Evolutionary conservation across 2,797 vertebrate genomes (phyloP).

Genomic region (Sebastes ruberrimus): DNA sequence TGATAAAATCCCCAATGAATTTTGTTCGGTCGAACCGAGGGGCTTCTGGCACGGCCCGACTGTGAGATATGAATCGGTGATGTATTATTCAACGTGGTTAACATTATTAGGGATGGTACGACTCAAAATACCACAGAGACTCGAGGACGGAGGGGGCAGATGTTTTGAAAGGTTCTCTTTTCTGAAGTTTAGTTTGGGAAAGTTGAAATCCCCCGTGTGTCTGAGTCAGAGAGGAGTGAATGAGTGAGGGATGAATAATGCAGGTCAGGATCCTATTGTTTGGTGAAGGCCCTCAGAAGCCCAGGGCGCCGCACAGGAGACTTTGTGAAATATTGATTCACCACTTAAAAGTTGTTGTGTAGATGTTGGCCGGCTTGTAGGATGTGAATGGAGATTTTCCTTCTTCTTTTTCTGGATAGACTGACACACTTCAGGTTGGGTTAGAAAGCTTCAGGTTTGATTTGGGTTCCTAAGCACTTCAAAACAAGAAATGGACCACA

Average conservation of each 20-base stretch:
- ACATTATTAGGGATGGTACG: slow-evolving; percentile 34
- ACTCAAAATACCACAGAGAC: slow-evolving; percentile 31
- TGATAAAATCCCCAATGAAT: neutral
- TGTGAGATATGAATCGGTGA: slow-evolving; percentile 16
- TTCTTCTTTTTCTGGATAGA: neutral
- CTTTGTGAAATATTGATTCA: slow-evolving; percentile 78
- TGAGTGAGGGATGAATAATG: slow-evolving; percentile 77
- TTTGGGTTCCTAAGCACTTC: neutral
- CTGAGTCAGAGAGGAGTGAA: slow-evolving; percentile 52
- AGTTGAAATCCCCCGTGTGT: slow-evolving; percentile 56
- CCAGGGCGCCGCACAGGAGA: slow-evolving; percentile 32
- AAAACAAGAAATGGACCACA: neutral
- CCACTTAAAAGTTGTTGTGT: slow-evolving; percentile 68
- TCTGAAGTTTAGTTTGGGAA: slow-evolving; percentile 59
- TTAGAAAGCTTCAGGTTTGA: neutral
- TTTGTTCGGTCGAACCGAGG: neutral
- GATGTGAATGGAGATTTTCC: slow-evolving; percentile 7
- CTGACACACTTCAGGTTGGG: neutral
- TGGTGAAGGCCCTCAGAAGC: slow-evolving; percentile 42
- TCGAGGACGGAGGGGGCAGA: slow-evolving; percentile 11
- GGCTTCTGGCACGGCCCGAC: neutral
- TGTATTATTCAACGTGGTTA: slow-evolving; percentile 64
- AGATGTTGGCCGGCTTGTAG: slow-evolving; percentile 33
- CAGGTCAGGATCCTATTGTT: slow-evolving; percentile 75
- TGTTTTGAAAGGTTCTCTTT: slow-evolving; percentile 52